These are phyloP conservation scores for Protaetia brevitarsis DNA, from an alignment of 1,140 invertebrate genomes.

Conservation along the genomic window DNA sequence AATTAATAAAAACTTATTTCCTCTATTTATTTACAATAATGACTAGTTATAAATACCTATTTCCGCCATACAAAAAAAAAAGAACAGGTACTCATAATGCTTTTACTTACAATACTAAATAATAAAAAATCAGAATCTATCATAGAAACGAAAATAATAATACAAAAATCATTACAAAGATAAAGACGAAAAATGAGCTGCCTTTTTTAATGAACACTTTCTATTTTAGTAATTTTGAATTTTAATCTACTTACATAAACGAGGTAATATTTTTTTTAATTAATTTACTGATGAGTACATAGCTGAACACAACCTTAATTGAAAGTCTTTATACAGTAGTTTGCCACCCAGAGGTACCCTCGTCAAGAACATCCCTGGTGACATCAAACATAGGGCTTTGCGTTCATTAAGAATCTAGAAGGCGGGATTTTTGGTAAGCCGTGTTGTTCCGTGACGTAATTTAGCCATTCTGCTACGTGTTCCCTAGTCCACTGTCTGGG, in stretches of 20 bases:
- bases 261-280: background rate
- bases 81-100: too few relatives aligned
- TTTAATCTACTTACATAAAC: background rate
- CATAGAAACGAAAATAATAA: too few relatives aligned
- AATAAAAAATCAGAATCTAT: too few relatives aligned
- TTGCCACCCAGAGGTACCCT: conserved; percentile 68
- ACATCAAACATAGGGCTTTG: conserved; percentile 74
- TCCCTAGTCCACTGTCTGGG: conserved; percentile 65
- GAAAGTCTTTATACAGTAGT: conserved; percentile 58
- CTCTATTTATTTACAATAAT: too few relatives aligned
- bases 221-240: background rate
- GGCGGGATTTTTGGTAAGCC: conserved; percentile 55
- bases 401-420: conserved; percentile 72
- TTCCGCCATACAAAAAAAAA: too few relatives aligned
- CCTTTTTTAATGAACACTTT: background rate
- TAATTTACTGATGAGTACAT: conserved; percentile 33
- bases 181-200: too few relatives aligned
- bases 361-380: conserved; percentile 66
- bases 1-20: too few relatives aligned
- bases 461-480: conserved; percentile 65
- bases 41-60: too few relatives aligned
- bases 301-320: conserved; percentile 41
- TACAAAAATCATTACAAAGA: too few relatives aligned
- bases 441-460: conserved; percentile 58
- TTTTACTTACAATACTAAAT: too few relatives aligned